Conservation (phyloP, 2,113 vertebrate genomes). For the Glaucomys volans region DNA sequence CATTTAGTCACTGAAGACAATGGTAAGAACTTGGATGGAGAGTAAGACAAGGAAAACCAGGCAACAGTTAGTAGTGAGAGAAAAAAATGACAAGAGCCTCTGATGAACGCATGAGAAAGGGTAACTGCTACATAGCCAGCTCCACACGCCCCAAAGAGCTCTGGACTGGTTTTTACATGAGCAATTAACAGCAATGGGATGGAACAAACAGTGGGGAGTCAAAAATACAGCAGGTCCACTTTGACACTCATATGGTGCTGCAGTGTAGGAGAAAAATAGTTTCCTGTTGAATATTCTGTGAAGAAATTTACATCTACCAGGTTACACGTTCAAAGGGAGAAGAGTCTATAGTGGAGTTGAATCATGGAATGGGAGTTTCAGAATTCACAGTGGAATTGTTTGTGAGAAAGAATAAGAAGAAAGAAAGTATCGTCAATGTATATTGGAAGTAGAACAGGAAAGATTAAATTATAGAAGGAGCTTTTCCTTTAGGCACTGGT, state of each 20-base stretch:
- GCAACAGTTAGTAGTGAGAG: not conserved
- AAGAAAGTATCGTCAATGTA: not conserved
- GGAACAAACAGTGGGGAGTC: not conserved
- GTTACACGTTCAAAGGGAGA: not conserved
- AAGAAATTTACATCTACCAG: not conserved
- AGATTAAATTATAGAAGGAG: not conserved
- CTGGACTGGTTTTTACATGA: not conserved
- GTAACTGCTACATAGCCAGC: not conserved
- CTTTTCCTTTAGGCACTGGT: not conserved
- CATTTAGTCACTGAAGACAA: not conserved
- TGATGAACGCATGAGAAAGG: not conserved
- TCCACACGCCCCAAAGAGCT: not conserved
- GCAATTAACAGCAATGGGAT: not conserved
- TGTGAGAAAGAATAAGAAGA: not conserved
- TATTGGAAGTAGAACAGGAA: not conserved
- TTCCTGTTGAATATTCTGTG: not conserved
- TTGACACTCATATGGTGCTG: not conserved
- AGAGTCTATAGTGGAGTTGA: not conserved
- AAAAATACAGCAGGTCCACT: not conserved
- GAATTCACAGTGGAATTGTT: not conserved
- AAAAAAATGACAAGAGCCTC: not conserved
- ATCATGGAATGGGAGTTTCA: not conserved
- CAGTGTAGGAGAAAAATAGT: not conserved
- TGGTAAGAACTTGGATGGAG: not conserved
- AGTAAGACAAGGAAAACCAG: not conserved